These are phyloP conservation scores for Rambutsinella grinnellia DNA, from an alignment of 2,888 invertebrate species.

Conservation along the genomic window DNA sequence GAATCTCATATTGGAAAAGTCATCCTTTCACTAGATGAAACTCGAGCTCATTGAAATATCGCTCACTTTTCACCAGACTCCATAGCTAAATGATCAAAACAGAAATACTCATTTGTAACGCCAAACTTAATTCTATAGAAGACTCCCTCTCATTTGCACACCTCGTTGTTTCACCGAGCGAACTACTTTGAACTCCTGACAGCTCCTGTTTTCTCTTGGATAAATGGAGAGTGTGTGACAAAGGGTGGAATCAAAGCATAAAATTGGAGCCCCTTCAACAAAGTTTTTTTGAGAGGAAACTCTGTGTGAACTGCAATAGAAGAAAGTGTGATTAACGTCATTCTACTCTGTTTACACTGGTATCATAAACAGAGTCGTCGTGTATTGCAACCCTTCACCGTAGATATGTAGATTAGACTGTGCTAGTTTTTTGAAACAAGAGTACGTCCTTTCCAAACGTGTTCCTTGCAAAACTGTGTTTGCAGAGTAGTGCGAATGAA, in stretches of 20 bases:
- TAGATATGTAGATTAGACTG: neutral
- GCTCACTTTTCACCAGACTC: neutral
- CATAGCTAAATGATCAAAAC: neutral
- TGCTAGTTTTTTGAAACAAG: neutral
- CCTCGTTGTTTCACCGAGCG: neutral
- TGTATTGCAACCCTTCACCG: neutral
- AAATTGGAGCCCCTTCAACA: neutral
- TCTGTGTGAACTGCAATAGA: neutral
- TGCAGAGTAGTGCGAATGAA: too few species aligned
- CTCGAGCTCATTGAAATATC: neutral
- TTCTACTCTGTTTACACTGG: neutral
- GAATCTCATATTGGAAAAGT: neutral
- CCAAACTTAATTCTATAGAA: neutral
- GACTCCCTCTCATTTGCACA: neutral
- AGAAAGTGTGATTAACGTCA: slow-evolving; percentile 29
- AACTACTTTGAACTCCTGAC: neutral
- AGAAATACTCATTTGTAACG: neutral
- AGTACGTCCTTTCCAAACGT: neutral
- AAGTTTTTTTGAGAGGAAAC: neutral
- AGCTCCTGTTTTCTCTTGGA: neutral
- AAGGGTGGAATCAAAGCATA: neutral
- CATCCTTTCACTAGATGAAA: neutral
- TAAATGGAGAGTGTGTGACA: neutral
- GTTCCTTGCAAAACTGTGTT: neutral
- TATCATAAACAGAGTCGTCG: neutral